Conservation (phyloP, 2,113 vertebrate species). For the Lasiurus cinereus region DNA sequence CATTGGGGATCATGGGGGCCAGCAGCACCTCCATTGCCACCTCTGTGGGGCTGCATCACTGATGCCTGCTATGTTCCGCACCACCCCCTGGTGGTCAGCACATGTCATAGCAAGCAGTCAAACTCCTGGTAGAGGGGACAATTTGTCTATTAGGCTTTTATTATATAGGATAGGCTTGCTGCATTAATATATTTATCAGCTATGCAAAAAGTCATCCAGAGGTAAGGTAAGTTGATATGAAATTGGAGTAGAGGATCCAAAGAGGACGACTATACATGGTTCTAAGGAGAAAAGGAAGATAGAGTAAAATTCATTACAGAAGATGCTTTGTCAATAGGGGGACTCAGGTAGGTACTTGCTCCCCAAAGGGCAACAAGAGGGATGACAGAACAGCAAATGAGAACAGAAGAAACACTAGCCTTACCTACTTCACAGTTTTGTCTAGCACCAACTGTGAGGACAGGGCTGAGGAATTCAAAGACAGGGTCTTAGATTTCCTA, state of each 20-base stretch:
- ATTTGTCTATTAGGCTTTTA: too few species aligned
- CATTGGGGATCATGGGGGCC: too few species aligned
- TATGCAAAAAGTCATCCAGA: neutral
- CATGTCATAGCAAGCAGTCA: too few species aligned
- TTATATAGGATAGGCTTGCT: neutral
- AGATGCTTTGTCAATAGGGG: neutral
- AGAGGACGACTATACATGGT: neutral
- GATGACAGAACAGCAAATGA: conserved; percentile 1
- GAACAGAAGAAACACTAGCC: neutral
- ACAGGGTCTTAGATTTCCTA: conserved; percentile 56
- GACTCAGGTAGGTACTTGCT: neutral
- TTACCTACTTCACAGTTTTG: conserved; percentile 16
- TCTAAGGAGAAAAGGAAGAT: neutral
- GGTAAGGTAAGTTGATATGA: neutral
- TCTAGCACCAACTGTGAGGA: neutral
- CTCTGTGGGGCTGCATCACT: too few species aligned
- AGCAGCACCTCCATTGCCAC: too few species aligned
- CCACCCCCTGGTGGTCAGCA: too few species aligned
- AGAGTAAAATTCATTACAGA: neutral
- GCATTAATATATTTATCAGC: neutral
- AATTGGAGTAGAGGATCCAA: neutral
- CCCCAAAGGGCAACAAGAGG: neutral
- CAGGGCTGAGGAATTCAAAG: conserved; percentile 45
- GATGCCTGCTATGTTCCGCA: too few species aligned
- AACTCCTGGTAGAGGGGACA: too few species aligned